These are phyloP conservation scores for Ariolimax columbianus DNA, from an alignment of 2,888 invertebrate species.

Conservation along the genomic window DNA sequence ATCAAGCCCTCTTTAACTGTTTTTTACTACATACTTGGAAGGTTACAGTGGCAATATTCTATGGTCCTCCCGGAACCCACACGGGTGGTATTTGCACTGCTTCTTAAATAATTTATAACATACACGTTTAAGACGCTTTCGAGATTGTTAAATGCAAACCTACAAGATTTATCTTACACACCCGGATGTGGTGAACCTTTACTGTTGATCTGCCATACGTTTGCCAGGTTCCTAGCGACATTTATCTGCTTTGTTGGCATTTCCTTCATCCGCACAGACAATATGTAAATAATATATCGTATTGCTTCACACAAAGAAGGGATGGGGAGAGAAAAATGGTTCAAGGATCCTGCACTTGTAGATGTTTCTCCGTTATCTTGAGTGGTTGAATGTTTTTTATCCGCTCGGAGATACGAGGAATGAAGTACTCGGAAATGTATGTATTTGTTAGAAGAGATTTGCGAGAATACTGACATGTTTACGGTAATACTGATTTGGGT, in stretches of 20 bases:
- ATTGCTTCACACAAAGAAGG: not conserved
- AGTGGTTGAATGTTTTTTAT: too few relatives aligned
- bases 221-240: not conserved
- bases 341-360: not conserved
- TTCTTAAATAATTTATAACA: not conserved
- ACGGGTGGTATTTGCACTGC: too few relatives aligned
- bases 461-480: not conserved
- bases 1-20: too few relatives aligned
- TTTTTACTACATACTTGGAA: too few relatives aligned
- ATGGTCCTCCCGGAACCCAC: too few relatives aligned
- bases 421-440: not conserved
- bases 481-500: too few relatives aligned
- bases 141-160: not conserved
- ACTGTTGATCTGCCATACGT: not conserved
- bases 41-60: too few relatives aligned
- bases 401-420: not conserved
- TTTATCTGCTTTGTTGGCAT: not conserved
- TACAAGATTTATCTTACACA: not conserved
- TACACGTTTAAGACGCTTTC: not conserved
- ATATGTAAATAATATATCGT: not conserved
- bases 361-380: not conserved
- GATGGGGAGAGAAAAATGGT: not conserved
- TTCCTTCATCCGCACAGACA: not conserved
- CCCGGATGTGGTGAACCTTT: not conserved
- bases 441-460: not conserved